Base-by-base conservation (phyloP, 2,797 vertebrate genomes). In the Crocodylus rhombifer region DNA sequence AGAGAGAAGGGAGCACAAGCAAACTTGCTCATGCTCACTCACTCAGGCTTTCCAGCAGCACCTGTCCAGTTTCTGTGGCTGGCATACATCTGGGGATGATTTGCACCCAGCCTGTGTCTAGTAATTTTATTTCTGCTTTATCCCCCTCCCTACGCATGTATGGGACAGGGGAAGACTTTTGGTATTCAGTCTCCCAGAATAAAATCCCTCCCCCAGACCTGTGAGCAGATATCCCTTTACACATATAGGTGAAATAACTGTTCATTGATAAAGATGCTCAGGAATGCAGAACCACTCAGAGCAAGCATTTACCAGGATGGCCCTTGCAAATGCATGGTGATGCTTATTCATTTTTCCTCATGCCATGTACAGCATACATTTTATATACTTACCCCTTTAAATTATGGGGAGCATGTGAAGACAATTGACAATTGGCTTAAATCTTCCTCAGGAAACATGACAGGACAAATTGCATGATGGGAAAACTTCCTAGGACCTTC, bases 1-100 rank as follows among this genome's bases (percentile, higher is more conserved):
- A 3, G 28, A 74, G 16, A 4, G 56, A 12, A 33, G 51, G 58
- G 1, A 1, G 69, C 55, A 73, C 0, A 4, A 56, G 20, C 1
- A 51, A 6, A 30, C 36, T 84, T 14, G 57, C 28, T 25, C 1
- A 0, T 62, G 71, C 65, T 30, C 13, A 18, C 2, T 0, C 63
- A 16, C 7, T 65, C 21, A 80, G 3, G 30, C 55, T n/a, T 69
- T 23, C 58, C 61, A 58, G 36, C 30, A 2, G 0, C 2, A 10
- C 0, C 42, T 51, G 42, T 51, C 42, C 42, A 51, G 42, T 51
- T 51, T 51, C 42, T 51, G 42, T 51, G 10, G 42, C 42, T 51
- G 42, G 42, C 9, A 51, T 10, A 51, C 42, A 51, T 51, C 11
- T 51, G 42, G 42, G 42, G 42, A 51, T 51, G 42, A 9, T 51